phyloP scores from a whole-genome alignment of 1,140 invertebrate genomes.

The Nautilus pompilius region DNA sequence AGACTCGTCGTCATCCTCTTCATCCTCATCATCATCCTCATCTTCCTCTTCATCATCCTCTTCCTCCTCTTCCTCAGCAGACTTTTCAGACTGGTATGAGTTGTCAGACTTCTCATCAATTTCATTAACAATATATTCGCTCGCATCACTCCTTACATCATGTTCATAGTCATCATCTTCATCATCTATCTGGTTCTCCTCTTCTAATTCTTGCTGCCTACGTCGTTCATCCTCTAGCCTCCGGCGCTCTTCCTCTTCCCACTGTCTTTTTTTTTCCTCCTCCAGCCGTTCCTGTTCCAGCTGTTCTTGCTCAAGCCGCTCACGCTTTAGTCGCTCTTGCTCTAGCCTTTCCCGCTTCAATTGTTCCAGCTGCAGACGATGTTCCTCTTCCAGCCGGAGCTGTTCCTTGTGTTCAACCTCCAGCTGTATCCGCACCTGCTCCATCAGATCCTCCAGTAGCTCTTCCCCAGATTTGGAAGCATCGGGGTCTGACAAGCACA shows the following conservation, averaged over 20 bases:
- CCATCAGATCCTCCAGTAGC: conserved; percentile 43
- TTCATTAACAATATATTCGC: not conserved
- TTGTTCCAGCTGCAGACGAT: not conserved
- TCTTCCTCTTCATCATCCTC: conserved; percentile 5
- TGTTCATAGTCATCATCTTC: not conserved
- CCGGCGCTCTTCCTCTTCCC: conserved; percentile 8
- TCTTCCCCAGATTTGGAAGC: conserved; percentile 44
- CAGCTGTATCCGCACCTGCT: conserved; percentile 24
- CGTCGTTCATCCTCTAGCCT: conserved; percentile 13
- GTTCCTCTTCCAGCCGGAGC: conserved; percentile 14
- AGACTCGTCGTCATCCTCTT: conserved; percentile 11
- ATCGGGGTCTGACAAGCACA: conserved; percentile 33
- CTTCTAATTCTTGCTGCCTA: conserved; percentile 8
- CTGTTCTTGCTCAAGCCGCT: conserved; percentile 15
- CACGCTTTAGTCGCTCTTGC: conserved; percentile 4
- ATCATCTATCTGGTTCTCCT: not conserved
- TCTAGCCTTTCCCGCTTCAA: conserved; percentile 11
- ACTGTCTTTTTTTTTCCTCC: conserved; percentile 4
- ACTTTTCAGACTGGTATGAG: not conserved
- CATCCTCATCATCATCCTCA: conserved; percentile 18
- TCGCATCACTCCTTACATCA: not conserved
- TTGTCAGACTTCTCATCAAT: not conserved
- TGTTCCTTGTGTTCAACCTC: conserved; percentile 25
- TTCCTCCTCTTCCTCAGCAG: conserved; percentile 11
- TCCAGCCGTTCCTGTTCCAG: conserved; percentile 15